A percentile compares a stretch with the other conserved stretches of the same genome.
These are phyloP conservation scores for Aphidius ervi DNA, from an alignment of 1,140 invertebrate species.

Conservation along the genomic window DNA sequence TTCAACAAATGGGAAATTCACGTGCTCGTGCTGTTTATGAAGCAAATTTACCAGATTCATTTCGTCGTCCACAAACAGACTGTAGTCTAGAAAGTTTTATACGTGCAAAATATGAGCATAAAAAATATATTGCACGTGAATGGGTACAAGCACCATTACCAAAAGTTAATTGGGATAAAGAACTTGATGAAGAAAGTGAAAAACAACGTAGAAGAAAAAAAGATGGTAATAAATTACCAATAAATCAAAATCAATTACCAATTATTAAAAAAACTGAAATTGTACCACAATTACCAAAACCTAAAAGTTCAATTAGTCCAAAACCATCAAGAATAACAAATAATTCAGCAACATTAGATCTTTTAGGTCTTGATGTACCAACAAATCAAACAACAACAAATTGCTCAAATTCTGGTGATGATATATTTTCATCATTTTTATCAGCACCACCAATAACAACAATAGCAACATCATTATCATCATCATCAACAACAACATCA, in stretches of 20 bases:
- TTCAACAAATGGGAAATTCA: constrained; percentile 98
- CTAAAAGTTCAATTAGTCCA: constrained; percentile 63
- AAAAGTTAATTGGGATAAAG: constrained; percentile 75
- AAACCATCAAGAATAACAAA: constrained; percentile 58
- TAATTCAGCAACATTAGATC: constrained; percentile 55
- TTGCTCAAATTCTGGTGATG: constrained; percentile 54
- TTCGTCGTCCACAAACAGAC: constrained; percentile 91
- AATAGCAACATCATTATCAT: constrained; percentile 34
- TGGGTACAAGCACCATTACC: constrained; percentile 86
- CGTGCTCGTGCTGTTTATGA: constrained; percentile 94
- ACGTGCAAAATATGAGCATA: constrained; percentile 95
- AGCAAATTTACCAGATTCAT: constrained; percentile 93
- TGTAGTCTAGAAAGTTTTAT: constrained; percentile 92
- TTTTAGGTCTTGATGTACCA: constrained; percentile 59
- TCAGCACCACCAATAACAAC: constrained; percentile 63
- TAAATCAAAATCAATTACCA: constrained; percentile 43
- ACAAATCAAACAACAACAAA: constrained; percentile 44
- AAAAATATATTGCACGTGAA: constrained; percentile 95
- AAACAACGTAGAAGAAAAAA: constrained; percentile 74
- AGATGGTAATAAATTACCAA: constrained; percentile 50
- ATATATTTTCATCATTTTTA: constrained; percentile 73
- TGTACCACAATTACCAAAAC: constrained; percentile 59
- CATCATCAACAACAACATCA: constrained; percentile 31
- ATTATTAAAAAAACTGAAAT: constrained; percentile 51
- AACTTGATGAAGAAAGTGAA: constrained; percentile 82